phyloP scores from a whole-genome alignment of 2,797 vertebrate species.

The Girardinus metallicus region DNA sequence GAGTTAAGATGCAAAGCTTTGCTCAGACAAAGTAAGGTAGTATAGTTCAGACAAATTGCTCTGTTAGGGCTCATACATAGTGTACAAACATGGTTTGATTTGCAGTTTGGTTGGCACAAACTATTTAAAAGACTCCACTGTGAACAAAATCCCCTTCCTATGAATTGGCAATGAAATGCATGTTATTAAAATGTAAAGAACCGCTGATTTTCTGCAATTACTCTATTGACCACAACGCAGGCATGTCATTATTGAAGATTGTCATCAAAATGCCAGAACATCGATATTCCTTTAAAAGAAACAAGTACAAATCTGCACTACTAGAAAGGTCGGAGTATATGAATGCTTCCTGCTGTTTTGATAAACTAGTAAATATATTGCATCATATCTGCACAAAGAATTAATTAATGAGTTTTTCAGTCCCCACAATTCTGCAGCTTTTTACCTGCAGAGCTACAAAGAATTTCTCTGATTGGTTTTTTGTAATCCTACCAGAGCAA shows the following conservation, averaged over 20 bases:
- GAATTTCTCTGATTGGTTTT: conserved; percentile 10
- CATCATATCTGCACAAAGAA: conserved; percentile 2
- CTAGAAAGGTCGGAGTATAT: conserved; percentile 4
- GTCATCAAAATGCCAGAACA: conserved; percentile 35
- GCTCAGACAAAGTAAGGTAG: conserved; percentile 45
- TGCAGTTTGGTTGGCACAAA: conserved; percentile 69
- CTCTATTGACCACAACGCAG: conserved; percentile 17
- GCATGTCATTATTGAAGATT: conserved; percentile 46
- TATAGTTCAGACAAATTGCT: conserved; percentile 37
- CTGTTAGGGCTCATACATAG: conserved; percentile 42
- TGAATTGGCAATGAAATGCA: conserved; percentile 72
- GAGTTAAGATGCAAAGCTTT: conserved; percentile 47
- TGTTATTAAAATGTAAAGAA: conserved; percentile 52
- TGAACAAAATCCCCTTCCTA: conserved; percentile 31
- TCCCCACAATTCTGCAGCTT: conserved; percentile 5
- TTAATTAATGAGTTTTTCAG: background rate
- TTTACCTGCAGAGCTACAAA: conserved; percentile 25
- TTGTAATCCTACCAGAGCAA: conserved; percentile 9
- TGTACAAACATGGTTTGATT: conserved; percentile 34
- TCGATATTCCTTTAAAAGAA: background rate
- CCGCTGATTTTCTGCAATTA: background rate
- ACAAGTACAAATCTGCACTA: conserved; percentile 4
- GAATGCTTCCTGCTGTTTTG: background rate
- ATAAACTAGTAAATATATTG: background rate
- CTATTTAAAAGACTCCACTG: conserved; percentile 45